Percentiles rank a stretch among this genome's conserved stretches.
Evolutionary conservation across 2,888 invertebrate genomes (phyloP).

Genomic region (Nemapogon koenigi): DNA sequence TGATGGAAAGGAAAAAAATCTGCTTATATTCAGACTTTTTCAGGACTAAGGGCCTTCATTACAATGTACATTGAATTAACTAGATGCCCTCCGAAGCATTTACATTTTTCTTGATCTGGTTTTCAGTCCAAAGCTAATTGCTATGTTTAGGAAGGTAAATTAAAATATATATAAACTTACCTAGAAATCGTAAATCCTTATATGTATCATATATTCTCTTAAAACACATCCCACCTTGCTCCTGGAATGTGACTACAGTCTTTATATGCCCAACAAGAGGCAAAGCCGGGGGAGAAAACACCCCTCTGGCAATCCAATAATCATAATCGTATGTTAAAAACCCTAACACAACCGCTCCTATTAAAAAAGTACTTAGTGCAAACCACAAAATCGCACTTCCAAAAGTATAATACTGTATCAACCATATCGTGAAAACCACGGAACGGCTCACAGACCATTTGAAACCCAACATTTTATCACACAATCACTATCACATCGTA

Average conservation of each 20-base stretch:
- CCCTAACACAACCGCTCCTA: slow-evolving; percentile 25
- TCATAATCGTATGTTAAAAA: slow-evolving; percentile 49
- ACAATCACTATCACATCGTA: neutral
- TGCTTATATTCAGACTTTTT: no score
- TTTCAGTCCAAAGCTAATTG: no score
- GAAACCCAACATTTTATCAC: slow-evolving; percentile 45
- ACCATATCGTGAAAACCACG: slow-evolving; percentile 31
- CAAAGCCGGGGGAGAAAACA: slow-evolving; percentile 45
- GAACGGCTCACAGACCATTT: slow-evolving; percentile 31
- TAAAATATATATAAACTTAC: no score
- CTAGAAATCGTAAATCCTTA: slow-evolving; percentile 39
- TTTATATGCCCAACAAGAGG: slow-evolving; percentile 50
- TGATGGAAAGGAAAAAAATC: no score
- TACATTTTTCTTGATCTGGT: no score
- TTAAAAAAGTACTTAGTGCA: slow-evolving; percentile 30
- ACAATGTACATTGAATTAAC: no score
- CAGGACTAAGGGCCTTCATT: no score
- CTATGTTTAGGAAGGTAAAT: no score
- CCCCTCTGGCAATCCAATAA: slow-evolving; percentile 42
- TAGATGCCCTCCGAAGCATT: no score
- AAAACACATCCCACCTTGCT: slow-evolving; percentile 52
- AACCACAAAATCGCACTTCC: slow-evolving; percentile 19
- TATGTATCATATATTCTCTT: slow-evolving; percentile 47
- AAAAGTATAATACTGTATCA: slow-evolving; percentile 36
- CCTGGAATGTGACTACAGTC: slow-evolving; percentile 42